phyloP scores from a whole-genome alignment of 1,140 invertebrate genomes.

The Drosophila truncata region DNA sequence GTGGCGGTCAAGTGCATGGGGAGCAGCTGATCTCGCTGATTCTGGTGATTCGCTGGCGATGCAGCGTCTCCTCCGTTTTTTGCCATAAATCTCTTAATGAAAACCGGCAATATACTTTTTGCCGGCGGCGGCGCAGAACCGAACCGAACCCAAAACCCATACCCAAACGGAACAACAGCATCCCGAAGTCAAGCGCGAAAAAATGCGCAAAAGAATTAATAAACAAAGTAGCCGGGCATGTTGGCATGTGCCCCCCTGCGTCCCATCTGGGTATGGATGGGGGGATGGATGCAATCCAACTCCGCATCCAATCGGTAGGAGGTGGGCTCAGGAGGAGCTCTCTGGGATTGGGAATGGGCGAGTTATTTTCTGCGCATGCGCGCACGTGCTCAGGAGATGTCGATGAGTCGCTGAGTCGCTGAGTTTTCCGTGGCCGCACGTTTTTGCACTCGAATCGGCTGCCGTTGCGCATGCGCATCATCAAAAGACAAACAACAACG shows the following conservation, averaged over 20 bases:
- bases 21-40: conserved; percentile 52
- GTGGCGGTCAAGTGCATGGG: conserved; percentile 73
- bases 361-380: conserved; percentile 82
- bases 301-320: conserved; percentile 26
- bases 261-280: conserved; percentile 4
- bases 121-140: conserved; percentile 57
- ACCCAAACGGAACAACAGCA: conserved; percentile 27
- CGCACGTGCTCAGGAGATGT: conserved; percentile 70
- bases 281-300: conserved; percentile 35
- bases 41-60: conserved; percentile 3
- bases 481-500: conserved; percentile 65
- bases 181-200: conserved; percentile 69
- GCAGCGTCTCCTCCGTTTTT: conserved; percentile 16
- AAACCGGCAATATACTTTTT: conserved; percentile 83
- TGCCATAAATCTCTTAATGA: conserved; percentile 84
- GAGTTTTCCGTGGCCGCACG: conserved; percentile 70
- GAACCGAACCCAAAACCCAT: conserved; percentile 37
- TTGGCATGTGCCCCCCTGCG: conserved; percentile 59
- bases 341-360: conserved; percentile 33
- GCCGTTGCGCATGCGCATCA: conserved; percentile 73
- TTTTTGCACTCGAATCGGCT: conserved; percentile 70
- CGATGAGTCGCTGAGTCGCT: conserved; percentile 34
- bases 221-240: conserved; percentile 80
- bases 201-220: conserved; percentile 83
- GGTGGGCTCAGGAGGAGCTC: conserved; percentile 24